Conservation (phyloP, 2,888 invertebrate species). For the Caradrina kadenii region DNA sequence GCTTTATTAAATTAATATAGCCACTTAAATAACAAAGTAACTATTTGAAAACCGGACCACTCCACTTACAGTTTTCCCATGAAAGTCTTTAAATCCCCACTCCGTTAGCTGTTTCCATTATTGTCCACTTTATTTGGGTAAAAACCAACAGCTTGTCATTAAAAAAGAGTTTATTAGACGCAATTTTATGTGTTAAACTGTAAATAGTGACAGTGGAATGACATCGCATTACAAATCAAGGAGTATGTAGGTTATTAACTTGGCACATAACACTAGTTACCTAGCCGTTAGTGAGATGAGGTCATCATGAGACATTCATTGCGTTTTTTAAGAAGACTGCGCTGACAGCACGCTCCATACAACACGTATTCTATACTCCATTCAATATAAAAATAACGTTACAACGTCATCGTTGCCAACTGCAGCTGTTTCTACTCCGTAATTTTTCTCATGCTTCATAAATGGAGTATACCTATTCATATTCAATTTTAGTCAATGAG, state of each 20-base stretch:
- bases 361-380: neutral
- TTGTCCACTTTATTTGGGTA: constrained; percentile 28
- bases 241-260: constrained; percentile 49
- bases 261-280: constrained; percentile 23
- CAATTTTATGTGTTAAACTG: constrained; percentile 36
- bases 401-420: too few species aligned
- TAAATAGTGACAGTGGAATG: constrained; percentile 49
- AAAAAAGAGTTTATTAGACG: constrained; percentile 33
- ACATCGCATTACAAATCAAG: constrained; percentile 30
- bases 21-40: constrained; percentile 1
- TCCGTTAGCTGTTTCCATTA: constrained; percentile 39
- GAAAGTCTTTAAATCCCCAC: neutral
- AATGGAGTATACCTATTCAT: too few species aligned
- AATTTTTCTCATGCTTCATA: too few species aligned
- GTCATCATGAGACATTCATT: constrained; percentile 40
- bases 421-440: too few species aligned
- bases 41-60: constrained; percentile 5
- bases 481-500: too few species aligned
- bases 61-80: constrained; percentile 16
- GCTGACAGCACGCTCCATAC: neutral
- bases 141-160: constrained; percentile 36
- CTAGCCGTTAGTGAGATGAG: constrained; percentile 27
- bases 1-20: neutral
- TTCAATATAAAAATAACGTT: too few species aligned
- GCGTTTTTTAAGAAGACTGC: neutral